A percentile compares a stretch with the other conserved stretches of the same genome.
Conservation (phyloP, 2,113 vertebrate genomes). For the Gulo gulo region DNA sequence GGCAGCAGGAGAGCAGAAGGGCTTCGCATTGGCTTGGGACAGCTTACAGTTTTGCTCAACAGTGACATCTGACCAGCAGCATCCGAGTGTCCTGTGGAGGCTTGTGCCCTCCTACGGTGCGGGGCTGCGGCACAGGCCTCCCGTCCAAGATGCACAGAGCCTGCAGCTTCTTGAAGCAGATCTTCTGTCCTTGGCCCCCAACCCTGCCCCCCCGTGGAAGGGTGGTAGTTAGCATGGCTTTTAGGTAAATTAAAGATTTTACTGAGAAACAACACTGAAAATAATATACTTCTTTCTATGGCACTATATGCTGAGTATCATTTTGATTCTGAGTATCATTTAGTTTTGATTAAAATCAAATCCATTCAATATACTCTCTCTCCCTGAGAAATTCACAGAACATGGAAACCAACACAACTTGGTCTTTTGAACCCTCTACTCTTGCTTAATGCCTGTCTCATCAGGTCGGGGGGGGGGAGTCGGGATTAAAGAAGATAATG, state of each 20-base stretch:
- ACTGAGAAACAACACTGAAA: slow-evolving; percentile 39
- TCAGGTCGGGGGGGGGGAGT: rapidly evolving
- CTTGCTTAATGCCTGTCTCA: background rate
- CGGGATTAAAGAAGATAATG: rapidly evolving
- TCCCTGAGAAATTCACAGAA: background rate
- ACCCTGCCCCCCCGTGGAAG: background rate
- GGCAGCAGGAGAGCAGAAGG: background rate
- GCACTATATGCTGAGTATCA: rapidly evolving
- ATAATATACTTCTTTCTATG: background rate
- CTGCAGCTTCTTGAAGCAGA: background rate
- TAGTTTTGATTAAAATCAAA: background rate
- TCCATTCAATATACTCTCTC: background rate
- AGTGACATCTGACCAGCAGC: background rate
- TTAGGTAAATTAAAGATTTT: slow-evolving; percentile 5
- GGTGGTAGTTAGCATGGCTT: background rate
- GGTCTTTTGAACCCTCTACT: background rate
- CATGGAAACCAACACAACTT: background rate
- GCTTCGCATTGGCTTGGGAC: background rate
- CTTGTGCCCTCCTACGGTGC: rapidly evolving
- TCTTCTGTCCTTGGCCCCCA: background rate
- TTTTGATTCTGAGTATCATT: background rate
- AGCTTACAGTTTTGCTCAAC: slow-evolving; percentile 20
- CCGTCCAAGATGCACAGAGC: background rate
- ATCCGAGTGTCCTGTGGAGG: background rate
- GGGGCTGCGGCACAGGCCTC: background rate